Percentiles rank a stretch among this genome's conserved stretches.
These are phyloP conservation scores for Hypsibius dujardini DNA, from an alignment of 1,140 invertebrate genomes.

Conservation along the genomic window DNA sequence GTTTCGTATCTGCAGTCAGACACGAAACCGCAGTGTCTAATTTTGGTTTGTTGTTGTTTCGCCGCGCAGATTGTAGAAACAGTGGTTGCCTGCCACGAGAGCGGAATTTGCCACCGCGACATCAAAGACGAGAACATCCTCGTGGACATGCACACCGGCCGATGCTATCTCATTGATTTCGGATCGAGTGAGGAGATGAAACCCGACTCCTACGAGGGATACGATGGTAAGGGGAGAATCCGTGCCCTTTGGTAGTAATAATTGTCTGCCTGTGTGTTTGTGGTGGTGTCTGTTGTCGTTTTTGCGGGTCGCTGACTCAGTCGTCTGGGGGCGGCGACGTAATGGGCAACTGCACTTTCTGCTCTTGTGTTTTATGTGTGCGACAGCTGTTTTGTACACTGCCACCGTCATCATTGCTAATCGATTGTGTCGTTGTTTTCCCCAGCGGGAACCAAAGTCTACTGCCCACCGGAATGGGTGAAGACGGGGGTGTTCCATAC, in stretches of 20 bases:
- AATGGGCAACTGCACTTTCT: too few relatives aligned
- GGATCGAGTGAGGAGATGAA: constrained; percentile 46
- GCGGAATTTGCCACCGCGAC: constrained; percentile 44
- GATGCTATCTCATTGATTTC: constrained; percentile 44
- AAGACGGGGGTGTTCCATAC: constrained; percentile 42
- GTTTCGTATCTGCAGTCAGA: not conserved
- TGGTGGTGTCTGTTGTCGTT: too few relatives aligned
- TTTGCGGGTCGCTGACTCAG: too few relatives aligned
- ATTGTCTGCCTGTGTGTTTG: constrained; percentile 16
- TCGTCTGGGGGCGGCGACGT: too few relatives aligned
- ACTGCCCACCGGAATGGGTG: constrained; percentile 54
- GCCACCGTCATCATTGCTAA: not conserved
- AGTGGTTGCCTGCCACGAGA: constrained; percentile 37
- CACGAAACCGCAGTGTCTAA: not conserved
- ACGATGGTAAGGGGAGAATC: constrained; percentile 43
- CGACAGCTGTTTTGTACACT: too few relatives aligned
- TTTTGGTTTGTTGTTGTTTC: constrained; percentile 1
- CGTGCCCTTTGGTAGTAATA: not conserved
- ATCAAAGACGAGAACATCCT: constrained; percentile 53
- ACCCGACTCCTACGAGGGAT: constrained; percentile 44
- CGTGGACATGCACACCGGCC: constrained; percentile 41
- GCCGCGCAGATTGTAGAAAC: constrained; percentile 35
- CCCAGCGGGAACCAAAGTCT: constrained; percentile 41
- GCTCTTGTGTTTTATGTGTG: too few relatives aligned
- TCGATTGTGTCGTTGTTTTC: constrained; percentile 29